These are phyloP conservation scores for Chiroxiphia lanceolata DNA, from an alignment of 2,797 vertebrate genomes.

Conservation along the genomic window DNA sequence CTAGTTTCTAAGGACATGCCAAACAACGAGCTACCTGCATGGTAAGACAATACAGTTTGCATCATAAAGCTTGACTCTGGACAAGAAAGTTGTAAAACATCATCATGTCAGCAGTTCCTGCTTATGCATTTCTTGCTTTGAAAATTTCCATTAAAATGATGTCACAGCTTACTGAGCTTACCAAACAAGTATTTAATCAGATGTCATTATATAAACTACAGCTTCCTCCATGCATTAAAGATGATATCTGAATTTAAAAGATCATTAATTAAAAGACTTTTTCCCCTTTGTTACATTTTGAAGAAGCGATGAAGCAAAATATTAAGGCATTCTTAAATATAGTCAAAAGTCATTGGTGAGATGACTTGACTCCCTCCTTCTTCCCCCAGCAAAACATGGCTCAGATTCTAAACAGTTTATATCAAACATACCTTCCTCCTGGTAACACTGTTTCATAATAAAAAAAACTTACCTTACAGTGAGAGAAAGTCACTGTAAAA, in stretches of 20 bases:
- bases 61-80: not conserved
- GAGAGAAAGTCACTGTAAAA: constrained; percentile 91
- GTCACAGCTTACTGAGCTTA: not conserved
- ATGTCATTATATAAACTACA: not conserved
- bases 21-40: not conserved
- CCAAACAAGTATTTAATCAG: not conserved
- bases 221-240: not conserved
- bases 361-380: not conserved
- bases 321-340: not conserved
- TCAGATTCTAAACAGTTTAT: not conserved
- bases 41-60: not conserved
- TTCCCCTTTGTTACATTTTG: not conserved
- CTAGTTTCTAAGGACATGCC: not conserved
- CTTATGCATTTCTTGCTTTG: not conserved
- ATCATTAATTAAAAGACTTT: not conserved
- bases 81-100: not conserved
- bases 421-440: not conserved
- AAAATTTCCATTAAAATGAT: not conserved
- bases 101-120: not conserved
- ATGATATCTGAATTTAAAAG: not conserved
- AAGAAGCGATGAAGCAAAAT: not conserved
- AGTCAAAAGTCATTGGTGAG: not conserved
- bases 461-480: constrained; percentile 84
- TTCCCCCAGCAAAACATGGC: not conserved
- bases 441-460: not conserved